A percentile compares a stretch with the other conserved stretches of the same genome.
These are phyloP conservation scores for Dinoponera quadriceps DNA, from an alignment of 1,140 invertebrate genomes.

Conservation along the genomic window DNA sequence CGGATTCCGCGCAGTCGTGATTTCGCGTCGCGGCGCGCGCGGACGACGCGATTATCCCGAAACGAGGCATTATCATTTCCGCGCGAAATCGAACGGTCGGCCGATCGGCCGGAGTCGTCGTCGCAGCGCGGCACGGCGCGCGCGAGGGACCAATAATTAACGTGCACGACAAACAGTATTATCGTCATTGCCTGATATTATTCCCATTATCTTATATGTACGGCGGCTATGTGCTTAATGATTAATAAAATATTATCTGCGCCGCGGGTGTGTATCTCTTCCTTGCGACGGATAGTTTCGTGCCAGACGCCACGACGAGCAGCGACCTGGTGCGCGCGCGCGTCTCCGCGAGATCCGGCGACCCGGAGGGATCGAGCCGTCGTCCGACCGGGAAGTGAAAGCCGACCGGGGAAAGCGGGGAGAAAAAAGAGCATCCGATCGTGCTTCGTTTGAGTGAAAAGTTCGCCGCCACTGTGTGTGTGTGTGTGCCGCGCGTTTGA, in stretches of 20 bases:
- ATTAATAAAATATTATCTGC: constrained; percentile 82
- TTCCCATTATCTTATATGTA: constrained; percentile 80
- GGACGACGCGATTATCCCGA: too few relatives aligned
- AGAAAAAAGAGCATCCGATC: too few relatives aligned
- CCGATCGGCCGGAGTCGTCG: constrained; percentile 1
- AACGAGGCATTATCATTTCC: neutral
- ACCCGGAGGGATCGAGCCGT: too few relatives aligned
- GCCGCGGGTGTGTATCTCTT: constrained; percentile 72
- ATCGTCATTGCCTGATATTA: constrained; percentile 81
- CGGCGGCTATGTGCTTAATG: constrained; percentile 80
- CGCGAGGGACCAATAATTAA: constrained; percentile 75
- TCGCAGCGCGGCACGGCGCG: constrained; percentile 17
- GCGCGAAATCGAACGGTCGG: constrained; percentile 21
- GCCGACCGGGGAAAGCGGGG: too few relatives aligned
- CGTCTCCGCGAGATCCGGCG: too few relatives aligned
- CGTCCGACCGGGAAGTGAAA: neutral
- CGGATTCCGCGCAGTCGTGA: too few relatives aligned
- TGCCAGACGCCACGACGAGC: constrained; percentile 70
- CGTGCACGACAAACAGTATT: constrained; percentile 78
- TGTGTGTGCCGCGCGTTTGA: neutral
- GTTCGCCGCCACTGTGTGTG: neutral
- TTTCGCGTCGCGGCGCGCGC: too few relatives aligned
- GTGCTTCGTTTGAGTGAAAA: too few relatives aligned
- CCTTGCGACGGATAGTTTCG: constrained; percentile 79
- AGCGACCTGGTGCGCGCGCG: constrained; percentile 35